Percentiles rank a stretch among this genome's conserved stretches.
phyloP scores from a whole-genome alignment of 2,113 vertebrate genomes.

The Paedocypris sp. region DNA sequence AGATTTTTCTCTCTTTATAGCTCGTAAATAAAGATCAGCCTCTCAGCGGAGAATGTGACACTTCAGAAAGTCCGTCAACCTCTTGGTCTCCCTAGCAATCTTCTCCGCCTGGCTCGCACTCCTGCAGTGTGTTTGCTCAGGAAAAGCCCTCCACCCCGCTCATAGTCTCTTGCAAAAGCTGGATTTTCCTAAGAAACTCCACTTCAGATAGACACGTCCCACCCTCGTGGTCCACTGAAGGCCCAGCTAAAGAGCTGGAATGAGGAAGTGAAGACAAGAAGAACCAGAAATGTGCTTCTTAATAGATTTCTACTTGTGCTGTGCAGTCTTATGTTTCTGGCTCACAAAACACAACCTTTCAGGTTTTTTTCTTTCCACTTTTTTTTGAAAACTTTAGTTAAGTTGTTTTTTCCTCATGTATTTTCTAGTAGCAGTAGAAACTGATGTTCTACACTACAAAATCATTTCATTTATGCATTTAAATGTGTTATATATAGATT shows the following conservation, averaged over 20 bases:
- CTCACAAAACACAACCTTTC: no score
- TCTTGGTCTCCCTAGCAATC: background rate
- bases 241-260: slow-evolving; percentile 18
- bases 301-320: background rate
- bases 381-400: no score
- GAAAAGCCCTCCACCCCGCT: slow-evolving; percentile 10
- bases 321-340: background rate
- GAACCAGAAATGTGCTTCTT: background rate
- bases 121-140: slow-evolving; percentile 2
- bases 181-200: slow-evolving; percentile 21
- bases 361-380: no score
- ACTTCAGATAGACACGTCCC: slow-evolving; percentile 14
- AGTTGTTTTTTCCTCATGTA: no score
- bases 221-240: background rate
- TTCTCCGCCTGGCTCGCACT: background rate
- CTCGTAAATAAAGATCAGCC: background rate
- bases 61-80: background rate
- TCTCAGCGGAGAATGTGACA: slow-evolving; percentile 6
- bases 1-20: background rate
- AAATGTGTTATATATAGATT: no score
- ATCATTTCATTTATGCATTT: no score
- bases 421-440: no score
- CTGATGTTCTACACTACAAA: no score
- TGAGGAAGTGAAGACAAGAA: slow-evolving; percentile 14
- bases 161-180: background rate